These are phyloP conservation scores for Camptogramma bilineatum DNA, from an alignment of 2,888 invertebrate species.

Conservation along the genomic window DNA sequence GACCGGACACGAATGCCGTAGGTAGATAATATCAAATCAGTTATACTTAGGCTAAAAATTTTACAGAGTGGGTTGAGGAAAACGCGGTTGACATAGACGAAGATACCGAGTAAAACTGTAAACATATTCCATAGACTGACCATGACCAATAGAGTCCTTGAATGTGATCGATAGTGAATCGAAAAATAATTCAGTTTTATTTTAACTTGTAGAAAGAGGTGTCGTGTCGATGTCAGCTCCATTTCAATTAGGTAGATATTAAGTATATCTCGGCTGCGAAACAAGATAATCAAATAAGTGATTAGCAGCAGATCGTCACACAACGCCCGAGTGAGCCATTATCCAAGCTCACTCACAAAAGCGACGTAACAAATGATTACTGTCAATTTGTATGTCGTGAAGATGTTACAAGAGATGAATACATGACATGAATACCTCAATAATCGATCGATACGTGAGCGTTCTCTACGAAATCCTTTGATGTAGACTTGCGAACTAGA, in stretches of 20 bases:
- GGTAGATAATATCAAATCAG: too few species aligned
- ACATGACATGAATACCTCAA: slow-evolving; percentile 57
- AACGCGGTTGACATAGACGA: too few species aligned
- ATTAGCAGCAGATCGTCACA: slow-evolving; percentile 31
- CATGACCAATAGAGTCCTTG: too few species aligned
- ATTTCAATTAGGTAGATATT: slow-evolving; percentile 20
- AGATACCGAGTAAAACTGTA: too few species aligned
- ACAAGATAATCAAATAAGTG: slow-evolving; percentile 41
- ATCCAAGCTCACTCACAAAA: slow-evolving; percentile 50
- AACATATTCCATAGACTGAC: too few species aligned
- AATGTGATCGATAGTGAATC: too few species aligned
- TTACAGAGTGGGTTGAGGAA: too few species aligned
- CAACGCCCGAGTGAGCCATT: slow-evolving; percentile 42
- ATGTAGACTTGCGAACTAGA: slow-evolving; percentile 58
- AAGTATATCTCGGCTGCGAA: slow-evolving; percentile 20
- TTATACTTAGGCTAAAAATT: too few species aligned
- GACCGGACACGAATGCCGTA: neutral
- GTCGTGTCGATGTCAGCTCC: slow-evolving; percentile 2
- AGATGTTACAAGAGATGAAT: slow-evolving; percentile 43
- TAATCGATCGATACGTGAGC: slow-evolving; percentile 55
- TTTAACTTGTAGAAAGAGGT: neutral
- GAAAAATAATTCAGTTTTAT: neutral
- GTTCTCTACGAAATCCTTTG: slow-evolving; percentile 57
- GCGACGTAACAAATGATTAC: slow-evolving; percentile 63
- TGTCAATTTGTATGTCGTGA: slow-evolving; percentile 62